Conservation (phyloP, 2,113 vertebrate species). For the Macrotus californicus region DNA sequence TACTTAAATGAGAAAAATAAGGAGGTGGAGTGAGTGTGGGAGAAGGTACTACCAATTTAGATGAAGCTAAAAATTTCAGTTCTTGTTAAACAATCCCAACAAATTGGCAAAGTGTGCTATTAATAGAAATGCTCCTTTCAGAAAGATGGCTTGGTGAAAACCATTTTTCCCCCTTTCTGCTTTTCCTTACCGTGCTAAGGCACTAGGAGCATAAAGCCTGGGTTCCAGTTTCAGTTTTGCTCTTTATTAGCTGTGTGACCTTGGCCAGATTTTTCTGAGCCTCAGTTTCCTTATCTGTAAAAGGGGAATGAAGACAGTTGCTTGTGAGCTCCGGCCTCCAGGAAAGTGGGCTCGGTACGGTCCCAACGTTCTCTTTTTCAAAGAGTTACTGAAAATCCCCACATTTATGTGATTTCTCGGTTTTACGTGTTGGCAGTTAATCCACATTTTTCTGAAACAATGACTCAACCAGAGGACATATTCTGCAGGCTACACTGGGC, state of each 20-base stretch:
- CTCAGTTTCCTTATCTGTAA: background rate
- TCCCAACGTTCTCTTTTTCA: background rate
- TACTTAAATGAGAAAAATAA: constrained; percentile 16
- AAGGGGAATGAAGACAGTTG: background rate
- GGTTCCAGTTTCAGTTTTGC: background rate
- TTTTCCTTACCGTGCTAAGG: background rate
- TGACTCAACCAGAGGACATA: background rate
- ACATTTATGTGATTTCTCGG: background rate
- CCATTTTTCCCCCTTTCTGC: background rate
- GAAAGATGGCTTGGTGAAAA: background rate
- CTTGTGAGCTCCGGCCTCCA: background rate
- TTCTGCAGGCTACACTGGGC: background rate
- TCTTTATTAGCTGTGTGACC: background rate
- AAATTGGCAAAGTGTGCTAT: constrained; percentile 9
- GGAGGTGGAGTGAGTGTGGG: constrained; percentile 26
- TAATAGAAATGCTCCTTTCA: background rate
- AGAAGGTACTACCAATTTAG: background rate
- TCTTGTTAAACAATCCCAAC: background rate
- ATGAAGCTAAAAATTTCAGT: constrained; percentile 26
- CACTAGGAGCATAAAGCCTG: background rate
- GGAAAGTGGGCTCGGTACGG: background rate
- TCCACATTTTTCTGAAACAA: background rate
- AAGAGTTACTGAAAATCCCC: background rate
- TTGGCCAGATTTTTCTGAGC: background rate
- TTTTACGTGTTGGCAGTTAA: background rate